Conservation (phyloP, 2,113 vertebrate species). For the Cettia cetti region DNA sequence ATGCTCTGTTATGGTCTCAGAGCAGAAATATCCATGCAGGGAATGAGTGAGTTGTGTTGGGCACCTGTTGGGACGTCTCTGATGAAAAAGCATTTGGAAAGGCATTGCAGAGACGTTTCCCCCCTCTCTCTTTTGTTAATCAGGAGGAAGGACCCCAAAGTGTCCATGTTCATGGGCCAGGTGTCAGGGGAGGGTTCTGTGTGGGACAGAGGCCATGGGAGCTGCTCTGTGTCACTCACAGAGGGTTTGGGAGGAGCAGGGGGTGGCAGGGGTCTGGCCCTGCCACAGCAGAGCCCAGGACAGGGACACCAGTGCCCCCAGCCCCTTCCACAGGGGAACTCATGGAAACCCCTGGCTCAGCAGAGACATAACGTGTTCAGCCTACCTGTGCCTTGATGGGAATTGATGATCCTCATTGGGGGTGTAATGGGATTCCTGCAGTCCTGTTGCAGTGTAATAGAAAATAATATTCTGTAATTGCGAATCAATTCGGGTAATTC, state of each 20-base stretch:
- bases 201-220: neutral
- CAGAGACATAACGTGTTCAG: conserved; percentile 11
- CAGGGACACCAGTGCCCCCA: neutral
- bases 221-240: neutral
- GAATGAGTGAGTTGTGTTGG: neutral
- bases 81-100: neutral
- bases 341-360: conserved; percentile 18
- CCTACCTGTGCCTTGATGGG: conserved; percentile 43
- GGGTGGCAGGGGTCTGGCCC: neutral
- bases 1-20: neutral
- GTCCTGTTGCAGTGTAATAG: conserved; percentile 55
- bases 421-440: conserved; percentile 67
- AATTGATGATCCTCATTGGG: conserved; percentile 68
- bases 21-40: neutral
- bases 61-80: neutral
- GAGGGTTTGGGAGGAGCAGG: neutral
- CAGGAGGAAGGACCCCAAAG: neutral
- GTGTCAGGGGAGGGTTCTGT: rapidly evolving
- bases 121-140: neutral
- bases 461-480: conserved; percentile 71
- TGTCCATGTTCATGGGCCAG: neutral
- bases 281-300: neutral
- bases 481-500: conserved; percentile 73
- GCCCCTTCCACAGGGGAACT: neutral
- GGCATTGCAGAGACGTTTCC: rapidly evolving